Base-by-base conservation (phyloP, 2,888 invertebrate genomes). In the Dendrolimus houi region DNA sequence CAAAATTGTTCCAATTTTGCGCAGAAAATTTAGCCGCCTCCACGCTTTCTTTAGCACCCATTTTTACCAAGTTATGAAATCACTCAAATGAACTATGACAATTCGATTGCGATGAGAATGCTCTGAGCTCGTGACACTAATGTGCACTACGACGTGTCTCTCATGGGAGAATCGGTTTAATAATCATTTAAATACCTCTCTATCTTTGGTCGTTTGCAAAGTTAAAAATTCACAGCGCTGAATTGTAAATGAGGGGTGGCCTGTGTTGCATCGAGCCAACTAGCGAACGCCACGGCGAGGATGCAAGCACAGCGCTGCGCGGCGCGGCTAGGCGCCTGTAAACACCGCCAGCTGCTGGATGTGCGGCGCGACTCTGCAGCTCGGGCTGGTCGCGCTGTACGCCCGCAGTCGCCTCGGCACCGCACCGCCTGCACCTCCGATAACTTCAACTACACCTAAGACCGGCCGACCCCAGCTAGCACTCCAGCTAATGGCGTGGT, bases 41-140 rank as follows among this genome's bases (percentile, higher is more conserved):
- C 85, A 95, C 95, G 92, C 95, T 95, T 86, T 94, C 94, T 93
- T 95, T 95, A 86, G 95, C 95, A 90, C 95, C 95, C 95, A 95
- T 95, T 84, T 90, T 92, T 87, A 87, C 77, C 81, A 79, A 84
- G 76, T 82, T 75, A 84, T 84, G 83, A 83, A 78, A 83, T 85
- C 89, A 87, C 89, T 88, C 81, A 76, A 82, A 86, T 86, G 81
- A 79, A 79, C 80, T 84, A 87, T 83, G 86, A 81, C 72, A 84
- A 83, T 79, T 82, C 81, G 76, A 76, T 83, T 77, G 83, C 82
- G 78, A 87, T 87, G 85, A 79, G 83, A 81, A 84, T 83, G 85
- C 79, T 85, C 79, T 84, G 85, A 86, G 77, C 79, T 83, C 78
- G 86, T 84, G 85, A 85, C 84, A 81, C 83, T 86, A 83, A 83